A percentile compares a stretch with the other conserved stretches of the same genome.
phyloP scores from a whole-genome alignment of 2,888 invertebrate species.

The Hirtodrosophila duncani region DNA sequence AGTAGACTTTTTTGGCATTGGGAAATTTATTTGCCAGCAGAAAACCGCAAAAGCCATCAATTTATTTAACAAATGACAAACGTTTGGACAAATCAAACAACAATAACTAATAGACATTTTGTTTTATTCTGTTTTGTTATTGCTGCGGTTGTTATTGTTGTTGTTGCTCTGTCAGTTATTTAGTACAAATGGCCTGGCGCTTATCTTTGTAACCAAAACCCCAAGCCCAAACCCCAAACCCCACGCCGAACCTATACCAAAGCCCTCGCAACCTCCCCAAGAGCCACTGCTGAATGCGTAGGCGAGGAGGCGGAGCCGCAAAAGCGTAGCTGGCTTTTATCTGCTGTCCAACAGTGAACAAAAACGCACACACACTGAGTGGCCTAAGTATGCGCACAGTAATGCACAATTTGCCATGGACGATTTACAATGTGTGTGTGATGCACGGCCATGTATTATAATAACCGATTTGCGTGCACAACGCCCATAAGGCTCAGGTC shows the following conservation, averaged over 20 bases:
- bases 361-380: constrained; percentile 5
- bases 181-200: constrained; percentile 56
- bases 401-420: constrained; percentile 37
- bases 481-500: constrained; percentile 64
- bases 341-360: constrained; percentile 28
- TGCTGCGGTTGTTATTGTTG: constrained; percentile 15
- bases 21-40: constrained; percentile 51
- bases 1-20: constrained; percentile 23
- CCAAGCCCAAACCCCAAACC: constrained; percentile 15
- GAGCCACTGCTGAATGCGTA: too few relatives aligned
- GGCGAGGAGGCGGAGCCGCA: background rate
- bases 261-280: too few relatives aligned
- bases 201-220: constrained; percentile 40
- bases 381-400: constrained; percentile 19
- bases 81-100: constrained; percentile 71
- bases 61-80: constrained; percentile 71
- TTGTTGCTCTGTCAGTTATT: constrained; percentile 47
- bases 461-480: constrained; percentile 69
- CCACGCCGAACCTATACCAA: constrained; percentile 17
- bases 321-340: constrained; percentile 31
- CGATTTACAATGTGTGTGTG: constrained; percentile 17
- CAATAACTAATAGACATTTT: constrained; percentile 66
- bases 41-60: constrained; percentile 63
- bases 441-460: constrained; percentile 47
- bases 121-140: constrained; percentile 40